A percentile compares a stretch with the other conserved stretches of the same genome.
Conservation (phyloP, 2,113 vertebrate species). For the Oncorhynchus clarkii region DNA sequence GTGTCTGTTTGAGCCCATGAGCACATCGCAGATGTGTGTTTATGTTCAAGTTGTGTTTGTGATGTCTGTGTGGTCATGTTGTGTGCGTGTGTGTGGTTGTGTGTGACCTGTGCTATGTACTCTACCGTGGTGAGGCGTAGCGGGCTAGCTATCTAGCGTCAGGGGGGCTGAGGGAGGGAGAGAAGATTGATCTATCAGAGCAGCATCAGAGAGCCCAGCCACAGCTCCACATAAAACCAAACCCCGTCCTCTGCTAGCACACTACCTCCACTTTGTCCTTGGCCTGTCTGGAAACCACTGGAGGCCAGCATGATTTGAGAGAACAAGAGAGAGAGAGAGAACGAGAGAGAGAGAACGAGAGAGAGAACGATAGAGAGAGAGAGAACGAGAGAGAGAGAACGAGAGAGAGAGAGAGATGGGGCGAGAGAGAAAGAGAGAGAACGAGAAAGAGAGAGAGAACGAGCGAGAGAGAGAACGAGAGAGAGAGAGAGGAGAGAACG, state of each 20-base stretch:
- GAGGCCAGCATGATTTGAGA: conserved; percentile 69
- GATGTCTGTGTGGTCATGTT: neutral
- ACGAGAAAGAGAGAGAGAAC: neutral
- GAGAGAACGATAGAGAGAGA: conserved; percentile 37
- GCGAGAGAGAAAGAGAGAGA: conserved; percentile 27
- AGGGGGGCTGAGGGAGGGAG: conserved; percentile 43
- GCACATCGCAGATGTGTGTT: too few relatives aligned
- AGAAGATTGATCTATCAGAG: conserved; percentile 63
- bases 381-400: conserved; percentile 43
- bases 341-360: conserved; percentile 15
- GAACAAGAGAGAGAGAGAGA: conserved; percentile 54
- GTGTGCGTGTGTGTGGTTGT: neutral
- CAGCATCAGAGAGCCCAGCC: conserved; percentile 53
- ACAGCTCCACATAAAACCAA: conserved; percentile 42
- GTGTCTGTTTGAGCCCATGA: too few relatives aligned
- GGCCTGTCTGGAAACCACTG: conserved; percentile 73
- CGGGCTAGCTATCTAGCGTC: conserved; percentile 35
- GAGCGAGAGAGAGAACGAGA: conserved; percentile 53
- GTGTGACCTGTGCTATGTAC: conserved; percentile 10
- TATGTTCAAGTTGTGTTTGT: neutral
- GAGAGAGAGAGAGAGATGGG: conserved; percentile 45
- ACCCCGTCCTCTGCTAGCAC: conserved; percentile 63
- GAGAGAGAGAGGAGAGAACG: conserved; percentile 31
- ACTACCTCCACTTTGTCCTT: conserved; percentile 75
- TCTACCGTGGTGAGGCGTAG: neutral